phyloP scores from a whole-genome alignment of 2,888 invertebrate genomes.

The Nowickia ferox region DNA sequence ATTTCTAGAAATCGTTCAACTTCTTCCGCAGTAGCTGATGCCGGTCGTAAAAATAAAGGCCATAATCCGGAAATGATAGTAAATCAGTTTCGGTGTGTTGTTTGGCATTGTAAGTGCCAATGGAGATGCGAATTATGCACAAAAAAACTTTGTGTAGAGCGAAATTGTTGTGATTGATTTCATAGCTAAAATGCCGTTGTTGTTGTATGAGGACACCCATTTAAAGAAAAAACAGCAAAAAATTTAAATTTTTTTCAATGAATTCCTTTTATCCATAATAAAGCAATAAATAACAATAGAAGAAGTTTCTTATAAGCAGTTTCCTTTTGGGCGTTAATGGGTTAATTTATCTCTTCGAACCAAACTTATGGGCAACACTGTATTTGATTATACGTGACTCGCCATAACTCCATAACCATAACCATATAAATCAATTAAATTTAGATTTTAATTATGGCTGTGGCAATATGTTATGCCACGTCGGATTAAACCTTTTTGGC shows the following conservation, averaged over 20 bases:
- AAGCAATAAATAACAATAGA: neutral
- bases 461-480: too few species aligned
- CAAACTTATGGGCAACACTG: too few species aligned
- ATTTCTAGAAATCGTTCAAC: neutral
- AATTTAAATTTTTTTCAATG: conserved; percentile 1
- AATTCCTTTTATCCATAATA: conserved; percentile 10
- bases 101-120: neutral
- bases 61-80: conserved; percentile 3
- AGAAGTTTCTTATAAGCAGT: neutral
- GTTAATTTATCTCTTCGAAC: too few species aligned
- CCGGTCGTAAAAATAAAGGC: neutral
- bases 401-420: too few species aligned
- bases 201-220: neutral
- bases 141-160: conserved; percentile 6
- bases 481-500: too few species aligned
- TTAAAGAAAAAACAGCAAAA: neutral
- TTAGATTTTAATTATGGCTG: too few species aligned
- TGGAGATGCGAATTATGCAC: neutral
- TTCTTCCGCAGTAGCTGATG: neutral
- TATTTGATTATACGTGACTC: too few species aligned
- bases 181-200: neutral
- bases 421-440: too few species aligned
- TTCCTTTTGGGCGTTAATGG: conserved; percentile 11
- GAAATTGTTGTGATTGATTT: conserved; percentile 27
- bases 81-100: neutral